Percentiles rank a stretch among this genome's conserved stretches.
Evolutionary conservation across 1,140 invertebrate genomes (phyloP).

Genomic region (Piezodorus guildinii): DNA sequence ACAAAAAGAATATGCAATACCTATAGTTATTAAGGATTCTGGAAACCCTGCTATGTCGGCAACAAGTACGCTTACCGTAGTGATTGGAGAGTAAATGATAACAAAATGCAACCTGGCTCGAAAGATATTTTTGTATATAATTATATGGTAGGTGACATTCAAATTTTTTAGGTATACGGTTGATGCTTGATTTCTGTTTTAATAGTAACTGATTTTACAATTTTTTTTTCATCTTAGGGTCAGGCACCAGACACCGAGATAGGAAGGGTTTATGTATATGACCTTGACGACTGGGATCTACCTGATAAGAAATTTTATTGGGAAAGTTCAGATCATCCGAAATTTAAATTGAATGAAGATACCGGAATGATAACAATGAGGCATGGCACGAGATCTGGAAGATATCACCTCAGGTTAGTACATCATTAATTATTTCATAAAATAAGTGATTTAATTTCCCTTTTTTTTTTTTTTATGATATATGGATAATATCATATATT

Average conservation of each 20-base stretch:
- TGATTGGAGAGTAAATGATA: constrained; percentile 95
- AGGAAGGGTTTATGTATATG: constrained; percentile 89
- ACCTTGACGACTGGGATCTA: constrained; percentile 94
- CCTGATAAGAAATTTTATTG: constrained; percentile 95
- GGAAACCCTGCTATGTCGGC: constrained; percentile 84
- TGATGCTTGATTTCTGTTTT: neutral
- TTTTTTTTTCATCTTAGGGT: constrained; percentile 45
- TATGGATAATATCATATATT: too few relatives aligned
- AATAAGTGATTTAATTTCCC: too few relatives aligned
- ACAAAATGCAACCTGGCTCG: constrained; percentile 90
- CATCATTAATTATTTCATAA: too few relatives aligned
- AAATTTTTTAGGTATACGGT: neutral
- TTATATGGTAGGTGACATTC: constrained; percentile 50
- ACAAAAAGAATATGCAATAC: constrained; percentile 87
- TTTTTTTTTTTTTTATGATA: too few relatives aligned
- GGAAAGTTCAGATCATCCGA: constrained; percentile 67
- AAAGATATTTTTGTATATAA: constrained; percentile 97
- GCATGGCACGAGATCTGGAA: constrained; percentile 76
- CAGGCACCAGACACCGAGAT: constrained; percentile 85
- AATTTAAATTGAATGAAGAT: constrained; percentile 78
- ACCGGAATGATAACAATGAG: constrained; percentile 92
- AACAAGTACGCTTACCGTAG: constrained; percentile 85
- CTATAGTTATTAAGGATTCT: constrained; percentile 85
- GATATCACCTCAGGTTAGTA: constrained; percentile 52
- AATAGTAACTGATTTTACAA: neutral